Evolutionary conservation across 1,140 invertebrate genomes (phyloP).

Genomic region (Steinernema khuongi): DNA sequence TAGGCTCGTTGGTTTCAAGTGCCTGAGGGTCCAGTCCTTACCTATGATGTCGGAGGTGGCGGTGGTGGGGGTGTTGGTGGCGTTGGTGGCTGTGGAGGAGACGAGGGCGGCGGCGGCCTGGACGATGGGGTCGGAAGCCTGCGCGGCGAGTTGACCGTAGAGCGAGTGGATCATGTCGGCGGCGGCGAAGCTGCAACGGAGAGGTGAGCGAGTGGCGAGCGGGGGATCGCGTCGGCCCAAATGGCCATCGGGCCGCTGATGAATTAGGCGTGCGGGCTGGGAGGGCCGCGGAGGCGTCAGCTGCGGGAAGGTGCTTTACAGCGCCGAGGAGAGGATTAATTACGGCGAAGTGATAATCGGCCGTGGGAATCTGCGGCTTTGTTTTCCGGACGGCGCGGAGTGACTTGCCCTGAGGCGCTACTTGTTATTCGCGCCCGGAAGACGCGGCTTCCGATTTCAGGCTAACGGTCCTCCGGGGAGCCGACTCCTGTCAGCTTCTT

Average conservation of each 20-base stretch:
- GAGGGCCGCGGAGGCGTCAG: slow-evolving; percentile 2
- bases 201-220: neutral
- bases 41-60: neutral
- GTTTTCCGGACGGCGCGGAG: neutral
- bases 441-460: neutral
- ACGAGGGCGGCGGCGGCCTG: slow-evolving; percentile 6
- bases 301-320: slow-evolving; percentile 12
- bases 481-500: too few relatives aligned
- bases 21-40: neutral
- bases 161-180: slow-evolving; percentile 10
- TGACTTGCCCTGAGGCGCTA: slow-evolving; percentile 3
- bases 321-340: neutral
- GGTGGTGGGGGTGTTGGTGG: neutral
- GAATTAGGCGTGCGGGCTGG: neutral
- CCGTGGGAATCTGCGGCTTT: slow-evolving; percentile 12
- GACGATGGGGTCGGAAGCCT: slow-evolving; percentile 10
- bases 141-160: slow-evolving; percentile 25
- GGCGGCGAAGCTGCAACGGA: neutral
- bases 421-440: neutral
- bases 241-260: slow-evolving; percentile 2
- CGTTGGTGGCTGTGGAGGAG: slow-evolving; percentile 6
- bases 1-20: neutral
- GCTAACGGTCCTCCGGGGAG: neutral
- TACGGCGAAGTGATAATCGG: neutral
- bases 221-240: neutral